These are phyloP conservation scores for Hippocampus kuda DNA, from an alignment of 2,797 vertebrate species.

Conservation along the genomic window DNA sequence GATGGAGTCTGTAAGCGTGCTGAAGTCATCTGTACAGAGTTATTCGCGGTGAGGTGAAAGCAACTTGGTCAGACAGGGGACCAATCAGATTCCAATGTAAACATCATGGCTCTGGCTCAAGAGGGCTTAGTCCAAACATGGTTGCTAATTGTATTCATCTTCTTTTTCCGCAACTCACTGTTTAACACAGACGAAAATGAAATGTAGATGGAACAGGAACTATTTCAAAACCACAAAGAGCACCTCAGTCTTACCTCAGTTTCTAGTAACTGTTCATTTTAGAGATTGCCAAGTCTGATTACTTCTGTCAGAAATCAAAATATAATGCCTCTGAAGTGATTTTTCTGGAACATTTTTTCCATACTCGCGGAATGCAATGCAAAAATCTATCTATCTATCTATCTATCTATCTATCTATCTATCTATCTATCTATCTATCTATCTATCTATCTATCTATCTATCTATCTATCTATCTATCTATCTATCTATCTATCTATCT, in stretches of 20 bases:
- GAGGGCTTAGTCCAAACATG: slow-evolving; percentile 52
- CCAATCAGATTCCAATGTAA: slow-evolving; percentile 68
- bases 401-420: no score
- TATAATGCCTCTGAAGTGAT: slow-evolving; percentile 56
- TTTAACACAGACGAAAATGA: slow-evolving; percentile 51
- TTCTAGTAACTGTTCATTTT: slow-evolving; percentile 56
- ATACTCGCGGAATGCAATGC: slow-evolving; percentile 41
- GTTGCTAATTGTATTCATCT: slow-evolving; percentile 63
- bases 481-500: no score
- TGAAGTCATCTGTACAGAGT: slow-evolving; percentile 57
- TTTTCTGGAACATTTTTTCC: slow-evolving; percentile 52
- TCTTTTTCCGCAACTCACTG: slow-evolving; percentile 62
- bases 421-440: no score
- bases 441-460: no score
- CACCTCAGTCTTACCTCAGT: slow-evolving; percentile 56
- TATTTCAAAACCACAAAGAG: slow-evolving; percentile 57
- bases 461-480: no score
- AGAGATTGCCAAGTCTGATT: slow-evolving; percentile 60
- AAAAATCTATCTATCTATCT: slow-evolving; percentile 33
- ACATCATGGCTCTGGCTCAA: slow-evolving; percentile 52
- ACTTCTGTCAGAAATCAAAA: slow-evolving; percentile 66
- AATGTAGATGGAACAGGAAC: slow-evolving; percentile 54
- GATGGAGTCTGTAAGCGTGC: slow-evolving; percentile 46
- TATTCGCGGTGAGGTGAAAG: slow-evolving; percentile 55
- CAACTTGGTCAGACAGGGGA: slow-evolving; percentile 55